Conservation (phyloP, 2,888 invertebrate species). For the Meta bourneti region DNA sequence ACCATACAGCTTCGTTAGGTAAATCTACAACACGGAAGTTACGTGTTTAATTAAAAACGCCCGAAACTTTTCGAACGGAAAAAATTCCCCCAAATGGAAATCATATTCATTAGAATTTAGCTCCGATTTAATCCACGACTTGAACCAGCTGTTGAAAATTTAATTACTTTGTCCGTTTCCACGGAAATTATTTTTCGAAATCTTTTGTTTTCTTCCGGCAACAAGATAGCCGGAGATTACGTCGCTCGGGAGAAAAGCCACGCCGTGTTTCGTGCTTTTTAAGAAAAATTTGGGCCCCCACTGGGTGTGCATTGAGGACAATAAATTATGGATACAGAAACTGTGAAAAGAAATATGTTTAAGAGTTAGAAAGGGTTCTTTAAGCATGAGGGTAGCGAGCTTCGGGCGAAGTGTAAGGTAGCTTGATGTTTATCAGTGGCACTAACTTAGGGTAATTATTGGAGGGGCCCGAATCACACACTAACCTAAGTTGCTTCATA, state of each 20-base stretch:
- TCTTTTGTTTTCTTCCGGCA: conserved; percentile 23
- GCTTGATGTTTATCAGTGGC: too few relatives aligned
- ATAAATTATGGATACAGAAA: background rate
- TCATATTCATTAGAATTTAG: conserved; percentile 49
- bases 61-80: background rate
- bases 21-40: conserved; percentile 11
- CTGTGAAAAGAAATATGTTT: background rate
- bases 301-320: background rate
- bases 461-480: too few relatives aligned
- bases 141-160: conserved; percentile 52
- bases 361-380: background rate
- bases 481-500: too few relatives aligned
- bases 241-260: background rate
- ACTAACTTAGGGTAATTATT: too few relatives aligned
- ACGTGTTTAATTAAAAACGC: conserved; percentile 47
- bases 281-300: background rate
- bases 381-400: too few relatives aligned
- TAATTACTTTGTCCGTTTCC: conserved; percentile 40
- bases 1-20: conserved; percentile 22
- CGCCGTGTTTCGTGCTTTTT: background rate
- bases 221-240: conserved; percentile 15
- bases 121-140: conserved; percentile 30
- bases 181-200: conserved; percentile 10
- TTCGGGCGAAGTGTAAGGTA: too few relatives aligned
- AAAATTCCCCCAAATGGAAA: conserved; percentile 37